Evolutionary conservation across 2,113 vertebrate genomes (phyloP), one percentile per base, ranked within the genome.

Genomic region (Actenoides lindsayi): DNA sequence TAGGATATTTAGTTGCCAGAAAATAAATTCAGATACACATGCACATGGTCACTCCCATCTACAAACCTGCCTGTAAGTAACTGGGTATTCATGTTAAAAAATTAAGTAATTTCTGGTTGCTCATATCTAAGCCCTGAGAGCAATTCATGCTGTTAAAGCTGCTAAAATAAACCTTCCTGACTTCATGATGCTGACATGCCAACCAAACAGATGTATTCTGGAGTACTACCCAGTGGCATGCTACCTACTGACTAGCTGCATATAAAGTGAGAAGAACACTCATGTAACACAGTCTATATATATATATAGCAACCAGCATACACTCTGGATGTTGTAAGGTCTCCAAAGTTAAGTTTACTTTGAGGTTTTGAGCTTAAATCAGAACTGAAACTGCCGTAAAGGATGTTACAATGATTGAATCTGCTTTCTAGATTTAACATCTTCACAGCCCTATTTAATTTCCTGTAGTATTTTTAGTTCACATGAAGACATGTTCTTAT

Each of bases 401-500:
- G 83, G 71, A 89, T 86, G 68, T 83, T 96, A 83, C 42, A 88
- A 93, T 95, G 95, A 95, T 87, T 95, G 77, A 95, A 73, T 89
- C 91, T 86, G 35, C 35, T 69, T 94, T 89, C 92, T 79, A 75
- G 42, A 90, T 96, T 92, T 95, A 94, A 95, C 89, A 89, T 95
- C 84, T 80, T 96, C 89, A 82, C 63, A 92, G 39, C 69, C 41
- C 86, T 89, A 24, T 95, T 97, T 94, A 97, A 96, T 96, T 97
- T 96, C 96, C 96, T 95, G 86, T 91, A 76, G 73, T 92, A 97
- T 95, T 95, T 97, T 96, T 96, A 90, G 94, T 54, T 90, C 90
- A 79, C 44, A 84, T 84, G 75, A 95, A 93, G 91, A 93, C 83
- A 96, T 82, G 70, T 87, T 95, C 92, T 75, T 96, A 96, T 95